Evolutionary conservation across 2,113 vertebrate species (phyloP).

Genomic region (Anolis sagrei): DNA sequence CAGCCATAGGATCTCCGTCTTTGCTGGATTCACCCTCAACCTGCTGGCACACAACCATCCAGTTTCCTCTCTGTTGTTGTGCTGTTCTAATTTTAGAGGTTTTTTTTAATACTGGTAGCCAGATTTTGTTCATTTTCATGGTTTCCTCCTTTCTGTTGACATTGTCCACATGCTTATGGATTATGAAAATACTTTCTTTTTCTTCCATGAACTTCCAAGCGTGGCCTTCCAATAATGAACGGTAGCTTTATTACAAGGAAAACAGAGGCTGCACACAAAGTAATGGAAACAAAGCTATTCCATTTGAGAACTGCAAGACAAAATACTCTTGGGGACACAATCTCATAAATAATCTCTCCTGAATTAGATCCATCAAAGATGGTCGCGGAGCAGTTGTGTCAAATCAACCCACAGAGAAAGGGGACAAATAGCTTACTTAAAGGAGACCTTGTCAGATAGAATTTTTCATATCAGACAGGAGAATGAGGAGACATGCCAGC

Average conservation of each 20-base stretch:
- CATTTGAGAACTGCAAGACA: background rate
- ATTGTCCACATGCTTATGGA: too few species aligned
- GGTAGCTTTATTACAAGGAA: background rate
- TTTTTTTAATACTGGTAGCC: too few species aligned
- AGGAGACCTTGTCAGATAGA: conserved; percentile 7
- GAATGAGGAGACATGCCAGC: background rate
- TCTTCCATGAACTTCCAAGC: background rate
- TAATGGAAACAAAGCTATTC: background rate
- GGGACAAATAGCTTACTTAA: conserved; percentile 7
- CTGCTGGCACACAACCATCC: too few species aligned
- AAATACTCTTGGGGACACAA: background rate
- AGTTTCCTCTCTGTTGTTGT: too few species aligned
- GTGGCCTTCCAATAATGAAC: background rate
- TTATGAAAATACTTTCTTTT: background rate
- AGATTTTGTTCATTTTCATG: too few species aligned
- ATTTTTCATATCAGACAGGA: background rate
- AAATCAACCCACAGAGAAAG: conserved; percentile 3
- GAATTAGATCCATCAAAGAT: conserved; percentile 19
- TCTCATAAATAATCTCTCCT: conserved; percentile 25
- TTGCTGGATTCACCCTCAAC: too few species aligned
- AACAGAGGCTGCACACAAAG: background rate
- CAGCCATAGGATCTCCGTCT: too few species aligned
- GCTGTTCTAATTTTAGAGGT: too few species aligned
- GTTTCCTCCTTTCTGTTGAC: too few species aligned
- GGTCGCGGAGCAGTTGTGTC: background rate